These are phyloP conservation scores for Colossoma macropomum DNA, from an alignment of 2,113 vertebrate species.

Conservation along the genomic window DNA sequence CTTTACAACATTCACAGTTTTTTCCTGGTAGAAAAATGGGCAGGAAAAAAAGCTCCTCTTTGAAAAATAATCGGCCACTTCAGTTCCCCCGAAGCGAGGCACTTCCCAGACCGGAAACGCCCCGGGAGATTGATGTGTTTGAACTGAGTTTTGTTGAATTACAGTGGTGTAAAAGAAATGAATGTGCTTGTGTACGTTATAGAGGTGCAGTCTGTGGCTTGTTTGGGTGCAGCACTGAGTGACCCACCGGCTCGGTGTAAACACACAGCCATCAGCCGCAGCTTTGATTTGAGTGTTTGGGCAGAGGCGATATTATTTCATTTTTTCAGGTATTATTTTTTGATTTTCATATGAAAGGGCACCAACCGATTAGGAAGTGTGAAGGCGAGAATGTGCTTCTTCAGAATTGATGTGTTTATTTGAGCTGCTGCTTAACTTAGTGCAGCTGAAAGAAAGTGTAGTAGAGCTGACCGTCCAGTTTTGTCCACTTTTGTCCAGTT, in stretches of 20 bases:
- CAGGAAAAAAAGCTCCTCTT: slow-evolving; percentile 3
- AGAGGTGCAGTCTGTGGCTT: background rate
- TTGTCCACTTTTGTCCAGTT: too few relatives aligned
- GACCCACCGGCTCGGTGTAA: background rate
- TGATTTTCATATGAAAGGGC: background rate
- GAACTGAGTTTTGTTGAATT: slow-evolving; percentile 24
- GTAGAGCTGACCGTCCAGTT: too few relatives aligned
- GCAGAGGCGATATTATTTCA: background rate
- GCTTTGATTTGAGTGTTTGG: background rate
- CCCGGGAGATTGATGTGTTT: slow-evolving; percentile 15
- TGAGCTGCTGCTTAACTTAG: background rate
- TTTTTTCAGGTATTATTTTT: background rate
- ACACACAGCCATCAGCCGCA: background rate
- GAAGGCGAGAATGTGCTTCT: background rate
- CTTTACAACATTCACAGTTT: background rate
- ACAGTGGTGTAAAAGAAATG: slow-evolving; percentile 29
- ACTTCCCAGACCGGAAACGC: background rate
- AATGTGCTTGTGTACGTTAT: slow-evolving; percentile 16
- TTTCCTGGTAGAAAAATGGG: slow-evolving; percentile 14
- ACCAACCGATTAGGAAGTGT: background rate
- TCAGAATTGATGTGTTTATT: too few relatives aligned
- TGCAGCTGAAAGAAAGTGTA: background rate
- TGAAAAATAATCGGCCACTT: slow-evolving; percentile 33
- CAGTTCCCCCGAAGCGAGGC: slow-evolving; percentile 29
- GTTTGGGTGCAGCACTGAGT: background rate